A percentile compares a stretch with the other conserved stretches of the same genome.
Conservation (phyloP, 2,888 invertebrate species). For the Mesorhabditis sp. region DNA sequence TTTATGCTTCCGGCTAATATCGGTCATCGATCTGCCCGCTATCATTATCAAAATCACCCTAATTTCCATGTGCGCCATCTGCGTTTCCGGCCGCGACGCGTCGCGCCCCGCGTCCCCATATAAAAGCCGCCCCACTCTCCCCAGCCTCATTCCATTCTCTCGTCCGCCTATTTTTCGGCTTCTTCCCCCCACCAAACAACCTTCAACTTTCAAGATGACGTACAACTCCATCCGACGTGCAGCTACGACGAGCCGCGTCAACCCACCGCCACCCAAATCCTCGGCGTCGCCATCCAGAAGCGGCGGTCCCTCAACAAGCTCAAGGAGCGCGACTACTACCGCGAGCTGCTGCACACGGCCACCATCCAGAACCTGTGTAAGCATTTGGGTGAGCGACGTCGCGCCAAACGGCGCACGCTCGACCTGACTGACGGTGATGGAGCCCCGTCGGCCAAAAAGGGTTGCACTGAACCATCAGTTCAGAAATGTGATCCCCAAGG, state of each 20-base stretch:
- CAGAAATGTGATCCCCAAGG: not conserved
- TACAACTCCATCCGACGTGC: not conserved
- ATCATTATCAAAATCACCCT: not conserved
- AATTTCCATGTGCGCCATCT: not conserved
- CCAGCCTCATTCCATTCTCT: not conserved
- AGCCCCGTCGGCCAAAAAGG: not conserved
- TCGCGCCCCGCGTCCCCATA: not conserved
- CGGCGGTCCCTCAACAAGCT: slow-evolving; percentile 27
- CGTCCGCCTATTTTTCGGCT: not conserved
- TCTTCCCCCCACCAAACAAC: not conserved
- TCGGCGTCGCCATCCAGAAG: slow-evolving; percentile 43
- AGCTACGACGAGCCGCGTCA: not conserved
- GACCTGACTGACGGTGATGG: not conserved
- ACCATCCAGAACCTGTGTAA: slow-evolving; percentile 48
- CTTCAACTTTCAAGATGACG: not conserved
- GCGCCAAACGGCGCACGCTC: not conserved
- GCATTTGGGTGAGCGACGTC: slow-evolving; percentile 41
- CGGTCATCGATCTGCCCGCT: not conserved
- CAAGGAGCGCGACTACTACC: slow-evolving; percentile 36
- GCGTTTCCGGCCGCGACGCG: not conserved
- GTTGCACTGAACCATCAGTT: not conserved
- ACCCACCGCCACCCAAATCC: slow-evolving; percentile 27
- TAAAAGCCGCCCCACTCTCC: not conserved
- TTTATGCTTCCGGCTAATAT: not conserved
- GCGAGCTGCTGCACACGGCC: slow-evolving; percentile 41